Base-by-base conservation (phyloP, 2,888 invertebrate species). In the Nomada flava region DNA sequence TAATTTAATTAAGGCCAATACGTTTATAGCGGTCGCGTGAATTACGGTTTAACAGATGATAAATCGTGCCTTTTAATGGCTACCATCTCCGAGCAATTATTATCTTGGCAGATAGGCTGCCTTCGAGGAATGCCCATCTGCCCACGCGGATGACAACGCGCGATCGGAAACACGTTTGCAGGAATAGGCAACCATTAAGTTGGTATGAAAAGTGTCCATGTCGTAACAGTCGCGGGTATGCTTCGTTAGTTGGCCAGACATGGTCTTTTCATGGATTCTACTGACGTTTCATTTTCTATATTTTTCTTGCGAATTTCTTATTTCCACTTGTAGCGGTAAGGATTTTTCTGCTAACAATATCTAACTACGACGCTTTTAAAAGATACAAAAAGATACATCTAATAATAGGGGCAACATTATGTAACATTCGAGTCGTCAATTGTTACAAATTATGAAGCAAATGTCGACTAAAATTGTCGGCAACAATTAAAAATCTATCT, bases 1-100 rank as follows among this genome's bases (percentile, higher is more conserved):
- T 84, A 84, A 86, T 86, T 86, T 86, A 84, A 86, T 86, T 86
- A 76, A 79, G 69, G 59, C 70, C 76, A 75, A 84, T 82, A 76
- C 87, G 73, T 82, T 81, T 80, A 79, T 60, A 78, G 59, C 63
- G 80, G 78, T 71, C 74, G 72, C 50, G 79, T 84, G 84, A 86
- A 75, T 88, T 86, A 86, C 65, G 79, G 80, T 80, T 73, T 77
- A 59, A 23, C 36, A 60, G 79, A 82, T 86, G 88, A 91, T 90
- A 88, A 91, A 91, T 91, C 86, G 88, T 83, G 78, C 79, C 77
- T 86, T 84, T 82, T 88, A 86, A 88, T 89, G 83, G 86, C 88
- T 84, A 89, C 89, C 87, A 83, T 82, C 85, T 57, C 26, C 29
- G 72, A 52, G 60, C 79, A 67, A 80, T 85, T 82, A 76, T 76